phyloP scores from a whole-genome alignment of 2,113 vertebrate species.

The Sceloporus tristichus region DNA sequence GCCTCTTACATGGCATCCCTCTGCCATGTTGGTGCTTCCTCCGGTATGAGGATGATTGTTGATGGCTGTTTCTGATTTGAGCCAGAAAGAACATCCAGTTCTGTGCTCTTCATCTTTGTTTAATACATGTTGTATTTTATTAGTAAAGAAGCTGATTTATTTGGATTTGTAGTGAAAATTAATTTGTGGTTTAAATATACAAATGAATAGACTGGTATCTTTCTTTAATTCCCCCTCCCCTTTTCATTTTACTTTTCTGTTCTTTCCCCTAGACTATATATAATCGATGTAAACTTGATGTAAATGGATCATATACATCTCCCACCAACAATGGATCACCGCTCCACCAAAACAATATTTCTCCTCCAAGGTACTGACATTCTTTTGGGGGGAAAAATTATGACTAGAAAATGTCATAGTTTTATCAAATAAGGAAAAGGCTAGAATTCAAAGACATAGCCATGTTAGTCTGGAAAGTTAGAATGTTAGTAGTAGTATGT shows the following conservation, averaged over 20 bases:
- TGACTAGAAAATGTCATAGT: neutral
- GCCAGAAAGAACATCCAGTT: neutral
- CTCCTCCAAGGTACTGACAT: conserved; percentile 72
- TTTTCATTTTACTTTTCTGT: conserved; percentile 23
- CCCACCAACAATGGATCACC: conserved; percentile 50
- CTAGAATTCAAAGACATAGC: neutral
- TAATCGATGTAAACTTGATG: conserved; percentile 85
- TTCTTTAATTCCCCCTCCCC: neutral
- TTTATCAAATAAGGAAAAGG: neutral
- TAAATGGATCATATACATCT: conserved; percentile 63
- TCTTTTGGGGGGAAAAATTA: conserved; percentile 15
- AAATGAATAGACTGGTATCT: conserved; percentile 4
- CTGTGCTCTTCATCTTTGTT: neutral
- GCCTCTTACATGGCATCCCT: neutral
- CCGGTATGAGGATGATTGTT: neutral
- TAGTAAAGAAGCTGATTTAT: neutral
- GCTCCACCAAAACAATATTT: neutral
- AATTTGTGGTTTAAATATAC: neutral
- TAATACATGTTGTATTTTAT: neutral
- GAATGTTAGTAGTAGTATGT: too few species aligned
- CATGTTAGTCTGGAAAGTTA: too few species aligned
- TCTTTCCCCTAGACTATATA: conserved; percentile 88
- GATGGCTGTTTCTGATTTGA: neutral
- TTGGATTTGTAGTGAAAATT: neutral
- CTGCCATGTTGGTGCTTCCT: neutral